Percentiles rank a stretch among this genome's conserved stretches.
phyloP scores from a whole-genome alignment of 2,797 vertebrate species.

The Toxotes lorentzi region DNA sequence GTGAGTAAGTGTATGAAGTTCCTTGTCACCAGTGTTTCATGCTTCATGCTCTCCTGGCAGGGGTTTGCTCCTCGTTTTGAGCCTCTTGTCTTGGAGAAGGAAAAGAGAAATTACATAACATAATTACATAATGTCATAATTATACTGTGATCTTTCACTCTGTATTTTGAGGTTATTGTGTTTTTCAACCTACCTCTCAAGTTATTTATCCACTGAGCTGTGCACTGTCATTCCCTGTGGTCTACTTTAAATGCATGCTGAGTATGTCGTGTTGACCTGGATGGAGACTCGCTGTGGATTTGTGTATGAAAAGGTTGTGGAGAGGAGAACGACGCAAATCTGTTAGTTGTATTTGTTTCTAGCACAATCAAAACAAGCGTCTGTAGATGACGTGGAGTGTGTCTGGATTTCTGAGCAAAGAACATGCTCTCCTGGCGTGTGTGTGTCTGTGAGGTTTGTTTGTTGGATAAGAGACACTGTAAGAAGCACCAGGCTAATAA shows the following conservation, averaged over 20 bases:
- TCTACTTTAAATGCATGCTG: constrained; percentile 56
- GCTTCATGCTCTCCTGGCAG: background rate
- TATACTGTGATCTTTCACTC: background rate
- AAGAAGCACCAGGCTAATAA: constrained; percentile 49
- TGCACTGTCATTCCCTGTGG: constrained; percentile 35
- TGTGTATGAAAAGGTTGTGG: constrained; percentile 29
- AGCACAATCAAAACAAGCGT: constrained; percentile 15
- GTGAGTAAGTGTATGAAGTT: background rate
- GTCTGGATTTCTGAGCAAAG: constrained; percentile 2
- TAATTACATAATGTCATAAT: constrained; percentile 27
- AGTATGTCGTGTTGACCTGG: constrained; percentile 23
- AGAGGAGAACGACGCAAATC: background rate
- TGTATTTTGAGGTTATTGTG: constrained; percentile 18
- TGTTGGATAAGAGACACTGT: constrained; percentile 1
- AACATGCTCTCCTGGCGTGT: background rate
- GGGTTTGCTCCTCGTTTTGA: background rate
- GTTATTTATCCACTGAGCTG: background rate
- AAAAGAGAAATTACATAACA: background rate
- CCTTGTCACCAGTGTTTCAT: background rate
- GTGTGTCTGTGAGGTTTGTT: background rate
- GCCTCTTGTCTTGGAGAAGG: background rate
- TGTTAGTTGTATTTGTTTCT: constrained; percentile 12
- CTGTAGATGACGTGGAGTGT: background rate
- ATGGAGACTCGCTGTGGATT: constrained; percentile 7
- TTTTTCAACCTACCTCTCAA: constrained; percentile 15